Conservation (phyloP, 2,797 vertebrate genomes). For the Eleutherodactylus coqui region DNA sequence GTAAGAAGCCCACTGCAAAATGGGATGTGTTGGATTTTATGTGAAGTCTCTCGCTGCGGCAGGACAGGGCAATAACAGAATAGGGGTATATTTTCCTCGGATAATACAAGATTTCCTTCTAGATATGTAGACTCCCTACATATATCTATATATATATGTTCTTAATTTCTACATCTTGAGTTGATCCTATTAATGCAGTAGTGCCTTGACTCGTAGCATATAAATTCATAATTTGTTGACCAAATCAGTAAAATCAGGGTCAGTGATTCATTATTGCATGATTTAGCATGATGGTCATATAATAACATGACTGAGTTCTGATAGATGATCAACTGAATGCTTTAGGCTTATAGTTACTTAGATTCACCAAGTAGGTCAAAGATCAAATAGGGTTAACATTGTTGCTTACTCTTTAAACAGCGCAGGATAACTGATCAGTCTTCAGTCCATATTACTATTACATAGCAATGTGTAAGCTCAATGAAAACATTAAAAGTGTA, state of each 20-base stretch:
- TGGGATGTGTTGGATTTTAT: background rate
- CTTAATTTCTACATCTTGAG: background rate
- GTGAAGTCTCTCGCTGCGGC: background rate
- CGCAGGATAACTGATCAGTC: background rate
- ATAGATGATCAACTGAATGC: constrained; percentile 7
- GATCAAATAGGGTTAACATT: constrained; percentile 9
- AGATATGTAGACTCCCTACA: background rate
- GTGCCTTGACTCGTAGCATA: background rate
- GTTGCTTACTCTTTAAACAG: background rate
- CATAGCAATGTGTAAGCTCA: background rate
- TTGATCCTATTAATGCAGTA: background rate
- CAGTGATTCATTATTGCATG: background rate
- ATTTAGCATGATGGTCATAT: background rate
- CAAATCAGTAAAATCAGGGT: background rate
- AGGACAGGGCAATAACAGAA: constrained; percentile 10
- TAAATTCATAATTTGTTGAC: constrained; percentile 1
- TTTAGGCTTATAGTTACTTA: background rate
- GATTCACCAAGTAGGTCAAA: constrained; percentile 24
- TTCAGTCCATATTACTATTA: background rate
- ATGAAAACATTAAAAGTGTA: background rate
- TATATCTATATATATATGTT: background rate
- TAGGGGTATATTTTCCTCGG: background rate
- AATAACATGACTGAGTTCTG: background rate
- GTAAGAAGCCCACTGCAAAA: background rate
- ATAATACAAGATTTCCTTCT: background rate